phyloP scores from a whole-genome alignment of 1,140 invertebrate genomes.

The Grapholita molesta region DNA sequence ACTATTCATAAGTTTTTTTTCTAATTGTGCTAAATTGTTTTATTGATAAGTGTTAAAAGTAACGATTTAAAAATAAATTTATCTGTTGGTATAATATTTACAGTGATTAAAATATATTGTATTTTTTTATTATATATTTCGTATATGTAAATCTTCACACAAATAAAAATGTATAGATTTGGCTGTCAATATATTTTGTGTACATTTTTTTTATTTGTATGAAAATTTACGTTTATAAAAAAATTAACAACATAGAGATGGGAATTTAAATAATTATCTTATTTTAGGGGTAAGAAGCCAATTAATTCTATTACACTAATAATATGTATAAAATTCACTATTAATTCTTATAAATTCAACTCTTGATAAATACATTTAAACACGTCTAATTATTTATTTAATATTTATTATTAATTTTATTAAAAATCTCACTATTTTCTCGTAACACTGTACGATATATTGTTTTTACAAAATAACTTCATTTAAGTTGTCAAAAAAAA shows the following conservation, averaged over 20 bases:
- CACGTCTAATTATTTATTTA: constrained; percentile 31
- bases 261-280: background rate
- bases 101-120: constrained; percentile 12
- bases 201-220: background rate
- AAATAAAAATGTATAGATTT: background rate
- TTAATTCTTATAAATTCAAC: constrained; percentile 46
- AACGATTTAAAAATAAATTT: background rate
- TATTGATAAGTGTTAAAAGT: background rate
- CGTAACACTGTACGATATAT: constrained; percentile 25
- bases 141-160: background rate
- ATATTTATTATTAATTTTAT: constrained; percentile 25
- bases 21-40: background rate
- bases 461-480: background rate
- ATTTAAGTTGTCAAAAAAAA: background rate
- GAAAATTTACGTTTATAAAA: background rate
- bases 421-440: constrained; percentile 58
- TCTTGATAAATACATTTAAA: constrained; percentile 43
- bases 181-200: background rate
- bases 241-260: background rate
- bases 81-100: background rate
- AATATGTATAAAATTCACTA: constrained; percentile 33
- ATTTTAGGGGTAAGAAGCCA: constrained; percentile 6
- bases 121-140: constrained; percentile 1
- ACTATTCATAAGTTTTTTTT: background rate
- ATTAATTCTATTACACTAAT: constrained; percentile 5